Percentiles rank a stretch among this genome's conserved stretches.
Conservation (phyloP, 2,888 invertebrate species). For the Deladenus siricidicola region DNA sequence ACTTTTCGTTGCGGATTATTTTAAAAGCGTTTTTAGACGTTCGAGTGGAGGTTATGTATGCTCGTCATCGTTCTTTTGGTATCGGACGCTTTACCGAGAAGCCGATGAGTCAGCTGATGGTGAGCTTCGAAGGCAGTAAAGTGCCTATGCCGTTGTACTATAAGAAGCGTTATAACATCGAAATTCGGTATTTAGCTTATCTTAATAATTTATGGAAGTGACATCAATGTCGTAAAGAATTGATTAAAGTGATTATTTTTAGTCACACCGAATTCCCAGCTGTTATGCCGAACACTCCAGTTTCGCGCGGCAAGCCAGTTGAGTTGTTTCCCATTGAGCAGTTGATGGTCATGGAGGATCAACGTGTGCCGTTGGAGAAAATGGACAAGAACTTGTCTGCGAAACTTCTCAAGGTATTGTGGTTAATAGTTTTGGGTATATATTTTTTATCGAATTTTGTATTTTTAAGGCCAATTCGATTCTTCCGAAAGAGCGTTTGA, state of each 20-base stretch:
- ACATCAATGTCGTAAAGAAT: no score
- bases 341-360: conserved; percentile 20
- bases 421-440: not conserved
- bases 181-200: not conserved
- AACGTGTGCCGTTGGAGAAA: conserved; percentile 28
- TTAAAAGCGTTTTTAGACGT: conserved; percentile 9
- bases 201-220: no score
- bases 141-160: conserved; percentile 18
- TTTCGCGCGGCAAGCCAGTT: conserved; percentile 12
- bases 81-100: conserved; percentile 19
- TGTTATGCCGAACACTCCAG: conserved; percentile 16
- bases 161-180: conserved; percentile 12
- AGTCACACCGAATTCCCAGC: conserved; percentile 16
- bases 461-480: conserved; percentile 26
- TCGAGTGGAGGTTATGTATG: conserved; percentile 17
- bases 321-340: conserved; percentile 21
- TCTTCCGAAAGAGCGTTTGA: conserved; percentile 17
- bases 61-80: conserved; percentile 16
- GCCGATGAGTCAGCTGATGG: conserved; percentile 15
- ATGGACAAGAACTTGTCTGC: conserved; percentile 15
- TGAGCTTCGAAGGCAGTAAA: conserved; percentile 12
- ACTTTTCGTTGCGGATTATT: not conserved
- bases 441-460: not conserved
- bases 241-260: not conserved
- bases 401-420: conserved; percentile 14